Percentiles rank a stretch among this genome's conserved stretches.
phyloP scores from a whole-genome alignment of 2,113 vertebrate species.

The Piprites chloris region DNA sequence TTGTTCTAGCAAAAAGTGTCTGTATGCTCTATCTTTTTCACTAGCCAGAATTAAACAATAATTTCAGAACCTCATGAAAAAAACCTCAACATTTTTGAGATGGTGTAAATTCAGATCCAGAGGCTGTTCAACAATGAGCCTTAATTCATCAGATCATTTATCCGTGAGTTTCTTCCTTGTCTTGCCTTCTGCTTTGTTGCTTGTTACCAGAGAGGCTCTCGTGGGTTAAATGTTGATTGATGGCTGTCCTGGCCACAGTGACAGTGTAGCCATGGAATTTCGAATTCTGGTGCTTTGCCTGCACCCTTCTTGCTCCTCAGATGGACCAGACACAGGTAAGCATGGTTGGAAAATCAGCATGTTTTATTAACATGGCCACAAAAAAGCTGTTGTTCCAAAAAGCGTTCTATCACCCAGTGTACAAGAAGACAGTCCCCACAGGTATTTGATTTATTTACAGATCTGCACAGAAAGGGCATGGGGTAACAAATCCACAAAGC shows the following conservation, averaged over 20 bases:
- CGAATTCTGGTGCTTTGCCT: neutral
- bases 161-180: neutral
- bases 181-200: neutral
- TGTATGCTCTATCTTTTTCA: neutral
- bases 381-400: neutral
- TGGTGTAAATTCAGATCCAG: neutral
- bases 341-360: neutral
- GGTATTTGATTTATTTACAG: neutral
- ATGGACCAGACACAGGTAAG: neutral
- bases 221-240: neutral
- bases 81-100: neutral
- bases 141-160: neutral
- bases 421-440: neutral
- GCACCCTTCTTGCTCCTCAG: neutral
- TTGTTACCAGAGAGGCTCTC: neutral
- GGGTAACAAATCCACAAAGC: accelerated
- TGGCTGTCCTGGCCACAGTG: neutral
- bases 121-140: neutral
- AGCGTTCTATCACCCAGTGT: neutral
- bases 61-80: neutral
- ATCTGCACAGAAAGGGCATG: neutral
- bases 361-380: neutral
- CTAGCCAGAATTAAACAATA: neutral
- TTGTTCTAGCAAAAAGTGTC: neutral
- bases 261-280: neutral